Base-by-base conservation (phyloP, 2,888 invertebrate genomes). In the Cheilosia impressa region DNA sequence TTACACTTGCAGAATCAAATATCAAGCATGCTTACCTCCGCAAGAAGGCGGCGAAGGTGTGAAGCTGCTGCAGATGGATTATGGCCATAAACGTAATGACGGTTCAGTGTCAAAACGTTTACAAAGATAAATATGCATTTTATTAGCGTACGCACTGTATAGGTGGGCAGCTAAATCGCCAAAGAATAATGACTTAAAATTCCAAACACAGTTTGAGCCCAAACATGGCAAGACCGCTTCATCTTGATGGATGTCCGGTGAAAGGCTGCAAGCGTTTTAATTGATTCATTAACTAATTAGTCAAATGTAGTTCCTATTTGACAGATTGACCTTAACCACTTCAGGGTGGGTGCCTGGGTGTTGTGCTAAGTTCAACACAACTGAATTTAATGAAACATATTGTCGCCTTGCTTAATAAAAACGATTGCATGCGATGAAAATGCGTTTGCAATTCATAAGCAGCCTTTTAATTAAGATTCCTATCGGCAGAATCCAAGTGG, bases 91-190 rank as follows among this genome's bases (percentile, higher is more conserved):
- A 62, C 55, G 43, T 75, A 66, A 53, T 71, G 75, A 80, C 80
- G 53, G 75, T 45, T 84, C 84, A 80, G 69, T 80, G 84, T 76
- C 75, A 79, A 65, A 79, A 63, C 57, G 57, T 52, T 83, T 73
- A 73, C 13, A 19, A 55, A 73, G 62, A 63, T 68, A 73, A 63
- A 78, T 72, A 68, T 57, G 65, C 66, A 62, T 50, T 52, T 27
- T 47, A 53, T 38, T 38, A 13, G 38, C 13, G 34, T 41, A 58
- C 72, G 57, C 43, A 24, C 47, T 27, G 19, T 47, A 17, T 17
- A 57, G 55, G 79, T 78, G 73, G 73, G 73, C 66, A 52, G 24
- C 34, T 66, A 38, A 66, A 38, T 19, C 55, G 31, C 34, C 34
- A 60, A 65, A 66, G 31, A 78, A 66, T 72, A 63, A 82, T 78